Evolutionary conservation across 35 echinoderm and acorn worm species (phyloP).

Genomic region (Apostichopus japonicus): DNA sequence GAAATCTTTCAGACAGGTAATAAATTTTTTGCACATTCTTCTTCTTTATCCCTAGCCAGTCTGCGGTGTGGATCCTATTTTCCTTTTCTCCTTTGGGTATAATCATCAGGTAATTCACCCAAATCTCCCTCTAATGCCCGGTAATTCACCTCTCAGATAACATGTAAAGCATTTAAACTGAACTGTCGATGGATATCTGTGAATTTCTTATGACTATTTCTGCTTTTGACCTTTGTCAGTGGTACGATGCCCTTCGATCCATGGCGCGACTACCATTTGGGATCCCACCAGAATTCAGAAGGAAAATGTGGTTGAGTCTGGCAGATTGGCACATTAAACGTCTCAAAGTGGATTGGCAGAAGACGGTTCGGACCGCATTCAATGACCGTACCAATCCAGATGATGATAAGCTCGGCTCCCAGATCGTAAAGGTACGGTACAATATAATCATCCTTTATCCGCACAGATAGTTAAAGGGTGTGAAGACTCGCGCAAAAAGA

Average conservation of each 20-base stretch:
- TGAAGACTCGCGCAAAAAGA: too few species aligned
- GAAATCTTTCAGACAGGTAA: conserved; percentile 80
- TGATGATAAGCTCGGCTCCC: conserved; percentile 91
- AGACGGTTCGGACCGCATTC: conserved; percentile 90
- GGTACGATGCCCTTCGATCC: conserved; percentile 96
- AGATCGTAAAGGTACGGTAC: conserved; percentile 91
- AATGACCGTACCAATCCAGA: conserved; percentile 95
- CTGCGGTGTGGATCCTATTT: too few species aligned
- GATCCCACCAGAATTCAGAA: conserved; percentile 83
- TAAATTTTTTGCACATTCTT: not conserved
- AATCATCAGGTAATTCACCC: too few species aligned
- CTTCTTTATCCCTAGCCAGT: too few species aligned
- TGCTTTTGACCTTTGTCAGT: conserved; percentile 38
- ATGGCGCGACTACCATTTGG: conserved; percentile 87
- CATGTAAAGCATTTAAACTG: too few species aligned
- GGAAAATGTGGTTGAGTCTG: conserved; percentile 88
- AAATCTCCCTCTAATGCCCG: too few species aligned
- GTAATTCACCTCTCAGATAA: too few species aligned
- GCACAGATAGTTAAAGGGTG: too few species aligned
- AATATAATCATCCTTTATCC: too few species aligned
- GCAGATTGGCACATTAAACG: conserved; percentile 88
- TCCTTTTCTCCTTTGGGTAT: too few species aligned
- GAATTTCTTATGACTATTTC: too few species aligned
- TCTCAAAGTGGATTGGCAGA: conserved; percentile 94
- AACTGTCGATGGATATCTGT: too few species aligned